Evolutionary conservation across 2,113 vertebrate species (phyloP).

Genomic region (Cynopterus brachyotis): DNA sequence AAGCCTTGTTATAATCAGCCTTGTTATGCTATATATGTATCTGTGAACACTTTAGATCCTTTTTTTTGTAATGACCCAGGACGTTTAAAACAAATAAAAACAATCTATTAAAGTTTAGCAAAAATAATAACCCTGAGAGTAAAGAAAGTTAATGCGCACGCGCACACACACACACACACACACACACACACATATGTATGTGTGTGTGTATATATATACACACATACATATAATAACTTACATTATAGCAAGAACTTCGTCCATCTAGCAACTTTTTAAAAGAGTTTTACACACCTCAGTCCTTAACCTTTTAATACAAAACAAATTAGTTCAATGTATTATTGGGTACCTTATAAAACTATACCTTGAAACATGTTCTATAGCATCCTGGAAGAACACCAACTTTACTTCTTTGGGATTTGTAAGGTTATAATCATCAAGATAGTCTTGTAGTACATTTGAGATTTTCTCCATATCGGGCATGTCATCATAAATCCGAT

Average conservation of each 20-base stretch:
- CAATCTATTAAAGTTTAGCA: background rate
- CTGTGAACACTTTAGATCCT: background rate
- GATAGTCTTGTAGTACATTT: constrained; percentile 89
- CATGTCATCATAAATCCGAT: constrained; percentile 87
- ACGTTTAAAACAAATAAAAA: constrained; percentile 1
- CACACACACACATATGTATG: too few relatives aligned
- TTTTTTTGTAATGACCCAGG: background rate
- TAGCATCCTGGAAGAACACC: constrained; percentile 93
- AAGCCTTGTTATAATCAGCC: background rate
- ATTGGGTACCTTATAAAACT: background rate
- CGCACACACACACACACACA: too few relatives aligned
- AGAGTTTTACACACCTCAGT: background rate
- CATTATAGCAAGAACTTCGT: background rate
- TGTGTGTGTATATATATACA: too few relatives aligned
- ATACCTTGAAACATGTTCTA: constrained; percentile 92
- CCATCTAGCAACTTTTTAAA: background rate
- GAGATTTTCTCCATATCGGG: constrained; percentile 86
- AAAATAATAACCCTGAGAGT: background rate
- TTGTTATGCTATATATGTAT: background rate
- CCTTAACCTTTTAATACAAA: constrained; percentile 8
- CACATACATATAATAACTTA: background rate
- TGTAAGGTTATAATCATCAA: constrained; percentile 89
- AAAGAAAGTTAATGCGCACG: background rate
- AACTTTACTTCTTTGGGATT: constrained; percentile 90
- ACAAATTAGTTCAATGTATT: background rate